Evolutionary conservation across 2,113 vertebrate species (phyloP), one percentile per base, ranked within the genome.

Genomic region (Amia ocellicauda): DNA sequence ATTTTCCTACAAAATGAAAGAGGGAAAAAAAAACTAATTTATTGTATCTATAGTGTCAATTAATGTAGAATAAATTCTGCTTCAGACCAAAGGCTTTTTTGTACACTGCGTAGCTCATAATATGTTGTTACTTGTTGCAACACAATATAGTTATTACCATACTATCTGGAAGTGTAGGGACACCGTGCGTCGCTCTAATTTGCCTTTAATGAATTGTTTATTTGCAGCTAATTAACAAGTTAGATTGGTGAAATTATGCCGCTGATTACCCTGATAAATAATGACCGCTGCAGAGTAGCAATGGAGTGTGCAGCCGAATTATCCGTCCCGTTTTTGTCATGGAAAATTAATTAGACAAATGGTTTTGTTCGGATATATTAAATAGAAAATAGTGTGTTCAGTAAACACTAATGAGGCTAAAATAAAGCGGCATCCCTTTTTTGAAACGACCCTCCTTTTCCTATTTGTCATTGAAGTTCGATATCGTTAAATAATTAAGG

Each of bases 61-160:
- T 87, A 91, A 91, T 87, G 72, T 68, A 78, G 83, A 90, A 85
- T 88, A 83, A 86, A 88, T 89, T 89, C 86, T 85, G 88, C 90
- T 91, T 90, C 56, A 45, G 5, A 20, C 11, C 24, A 62, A 51
- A 71, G 74, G 64, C 73, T 74, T 78, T 80, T 86, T 81, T 50
- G 60, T 54, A 70, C 67, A 78, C 58, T 68, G 49, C 20, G 29
- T 62, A 63, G 62, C 40, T 65, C 5, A 49, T 58, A 62, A 60
- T 60, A 19, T 7, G 47, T 17, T 50, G 24, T 43, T 60, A 45
- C 58, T 45, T 60, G 58, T 67, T 61, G 51, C 51, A 11, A 16
- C 10, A 42, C 36, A 31, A 43, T 22, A 40, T 67, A 31, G 29
- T 20, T 67, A 43, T 60, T 67, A 60, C 49, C 50, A 60, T 29